phyloP scores from a whole-genome alignment of 2,888 invertebrate species.

The Sialis fuliginosa region DNA sequence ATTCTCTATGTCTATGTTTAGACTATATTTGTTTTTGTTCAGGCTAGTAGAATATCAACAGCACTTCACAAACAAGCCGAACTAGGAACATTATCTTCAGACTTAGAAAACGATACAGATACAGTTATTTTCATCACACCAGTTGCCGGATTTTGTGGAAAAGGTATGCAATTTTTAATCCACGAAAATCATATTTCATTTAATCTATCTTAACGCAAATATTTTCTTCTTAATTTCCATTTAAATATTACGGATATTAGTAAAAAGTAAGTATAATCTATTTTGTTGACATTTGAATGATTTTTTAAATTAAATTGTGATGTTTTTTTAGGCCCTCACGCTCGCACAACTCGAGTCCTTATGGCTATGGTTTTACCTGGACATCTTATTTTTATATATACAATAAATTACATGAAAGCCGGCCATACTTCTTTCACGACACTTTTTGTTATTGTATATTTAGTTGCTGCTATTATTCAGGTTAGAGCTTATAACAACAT shows the following conservation, averaged over 20 bases:
- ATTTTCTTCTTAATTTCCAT: constrained; percentile 1
- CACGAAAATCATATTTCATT: background rate
- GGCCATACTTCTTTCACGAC: constrained; percentile 45
- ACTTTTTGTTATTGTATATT: constrained; percentile 49
- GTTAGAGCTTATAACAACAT: constrained; percentile 18
- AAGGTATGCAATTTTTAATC: constrained; percentile 21
- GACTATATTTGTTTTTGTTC: constrained; percentile 12
- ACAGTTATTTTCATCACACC: constrained; percentile 37
- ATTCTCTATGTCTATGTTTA: no score
- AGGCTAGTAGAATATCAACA: constrained; percentile 60
- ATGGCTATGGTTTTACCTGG: constrained; percentile 62
- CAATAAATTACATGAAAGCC: constrained; percentile 49
- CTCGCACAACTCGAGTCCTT: constrained; percentile 50
- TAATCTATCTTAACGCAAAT: background rate
- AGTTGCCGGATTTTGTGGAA: constrained; percentile 41
- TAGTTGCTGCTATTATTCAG: constrained; percentile 43
- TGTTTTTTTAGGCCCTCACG: constrained; percentile 32
- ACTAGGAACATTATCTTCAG: constrained; percentile 39
- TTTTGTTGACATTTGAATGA: background rate
- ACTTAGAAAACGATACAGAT: constrained; percentile 28
- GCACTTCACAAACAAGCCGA: constrained; percentile 45
- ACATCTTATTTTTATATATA: constrained; percentile 54
- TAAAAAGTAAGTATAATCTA: background rate
- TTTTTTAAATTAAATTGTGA: no score
- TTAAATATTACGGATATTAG: background rate